phyloP scores from a whole-genome alignment of 1,140 invertebrate species.

The Achroia grisella region DNA sequence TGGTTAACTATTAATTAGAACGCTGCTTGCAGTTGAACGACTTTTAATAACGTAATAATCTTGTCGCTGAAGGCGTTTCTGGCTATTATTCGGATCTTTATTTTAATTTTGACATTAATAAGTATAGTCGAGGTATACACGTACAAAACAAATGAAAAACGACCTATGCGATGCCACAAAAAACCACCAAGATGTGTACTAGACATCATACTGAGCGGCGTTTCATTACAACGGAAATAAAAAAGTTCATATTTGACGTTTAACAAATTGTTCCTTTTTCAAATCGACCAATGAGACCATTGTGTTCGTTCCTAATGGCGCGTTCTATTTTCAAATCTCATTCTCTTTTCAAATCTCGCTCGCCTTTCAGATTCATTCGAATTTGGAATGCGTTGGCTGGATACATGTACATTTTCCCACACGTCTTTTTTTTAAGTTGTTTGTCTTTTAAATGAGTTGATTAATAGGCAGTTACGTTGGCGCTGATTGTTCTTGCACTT shows the following conservation, averaged over 20 bases:
- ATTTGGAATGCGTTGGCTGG: slow-evolving; percentile 66
- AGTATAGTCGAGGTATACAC: slow-evolving; percentile 33
- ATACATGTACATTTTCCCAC: slow-evolving; percentile 61
- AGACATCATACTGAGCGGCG: slow-evolving; percentile 58
- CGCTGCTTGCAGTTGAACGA: slow-evolving; percentile 21
- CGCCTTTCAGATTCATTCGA: slow-evolving; percentile 68
- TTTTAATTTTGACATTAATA: slow-evolving; percentile 68
- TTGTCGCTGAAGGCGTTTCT: slow-evolving; percentile 56
- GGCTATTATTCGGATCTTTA: slow-evolving; percentile 47
- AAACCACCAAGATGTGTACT: slow-evolving; percentile 52
- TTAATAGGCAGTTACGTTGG: slow-evolving; percentile 60
- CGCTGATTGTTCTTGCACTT: slow-evolving; percentile 43
- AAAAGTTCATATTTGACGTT: slow-evolving; percentile 73
- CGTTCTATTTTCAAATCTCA: slow-evolving; percentile 72
- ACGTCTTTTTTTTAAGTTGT: slow-evolving; percentile 55
- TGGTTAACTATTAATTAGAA: slow-evolving; percentile 50
- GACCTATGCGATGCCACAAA: slow-evolving; percentile 44
- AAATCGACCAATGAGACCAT: slow-evolving; percentile 72
- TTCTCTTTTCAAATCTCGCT: slow-evolving; percentile 70
- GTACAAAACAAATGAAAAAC: slow-evolving; percentile 63
- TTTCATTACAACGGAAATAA: slow-evolving; percentile 68
- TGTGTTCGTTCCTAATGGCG: slow-evolving; percentile 69
- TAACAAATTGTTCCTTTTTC: slow-evolving; percentile 74
- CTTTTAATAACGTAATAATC: slow-evolving; percentile 56
- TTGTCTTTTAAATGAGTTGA: slow-evolving; percentile 68